Conservation (phyloP, 2,888 invertebrate genomes). For the Oscheius onirici region DNA sequence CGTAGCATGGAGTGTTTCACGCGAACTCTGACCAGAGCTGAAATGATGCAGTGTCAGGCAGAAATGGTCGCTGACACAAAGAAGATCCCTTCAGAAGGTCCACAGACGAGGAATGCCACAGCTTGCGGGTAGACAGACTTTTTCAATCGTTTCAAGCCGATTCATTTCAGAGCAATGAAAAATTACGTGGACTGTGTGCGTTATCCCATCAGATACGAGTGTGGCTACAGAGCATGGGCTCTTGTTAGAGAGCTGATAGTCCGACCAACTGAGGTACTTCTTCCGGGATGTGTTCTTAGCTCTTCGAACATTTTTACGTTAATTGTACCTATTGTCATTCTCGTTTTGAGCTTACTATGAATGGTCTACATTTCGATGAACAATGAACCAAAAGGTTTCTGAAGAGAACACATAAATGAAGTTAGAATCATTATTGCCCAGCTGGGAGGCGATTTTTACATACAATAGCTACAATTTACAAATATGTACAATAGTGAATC, state of each 20-base stretch:
- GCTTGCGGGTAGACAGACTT: conserved; percentile 54
- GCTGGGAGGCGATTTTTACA: background rate
- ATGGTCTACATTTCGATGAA: no score
- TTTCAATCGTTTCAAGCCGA: background rate
- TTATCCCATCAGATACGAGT: conserved; percentile 64
- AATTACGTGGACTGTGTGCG: conserved; percentile 64
- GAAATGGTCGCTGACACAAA: conserved; percentile 58
- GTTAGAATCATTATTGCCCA: background rate
- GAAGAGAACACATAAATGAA: background rate
- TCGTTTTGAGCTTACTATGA: background rate
- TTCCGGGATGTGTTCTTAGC: conserved; percentile 58
- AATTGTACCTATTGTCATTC: background rate
- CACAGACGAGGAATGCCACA: conserved; percentile 16
- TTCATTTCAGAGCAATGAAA: conserved; percentile 55
- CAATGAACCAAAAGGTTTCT: no score
- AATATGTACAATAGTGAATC: background rate
- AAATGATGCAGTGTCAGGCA: conserved; percentile 66
- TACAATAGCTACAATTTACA: background rate
- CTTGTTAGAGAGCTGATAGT: conserved; percentile 57
- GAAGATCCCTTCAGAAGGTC: conserved; percentile 40
- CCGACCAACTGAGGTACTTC: conserved; percentile 52
- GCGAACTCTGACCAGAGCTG: conserved; percentile 57
- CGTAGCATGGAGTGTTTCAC: conserved; percentile 64
- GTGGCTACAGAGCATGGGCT: conserved; percentile 63
- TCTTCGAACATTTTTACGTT: background rate